phyloP scores from a whole-genome alignment of 2,113 vertebrate species.

The Pantherophis guttatus region DNA sequence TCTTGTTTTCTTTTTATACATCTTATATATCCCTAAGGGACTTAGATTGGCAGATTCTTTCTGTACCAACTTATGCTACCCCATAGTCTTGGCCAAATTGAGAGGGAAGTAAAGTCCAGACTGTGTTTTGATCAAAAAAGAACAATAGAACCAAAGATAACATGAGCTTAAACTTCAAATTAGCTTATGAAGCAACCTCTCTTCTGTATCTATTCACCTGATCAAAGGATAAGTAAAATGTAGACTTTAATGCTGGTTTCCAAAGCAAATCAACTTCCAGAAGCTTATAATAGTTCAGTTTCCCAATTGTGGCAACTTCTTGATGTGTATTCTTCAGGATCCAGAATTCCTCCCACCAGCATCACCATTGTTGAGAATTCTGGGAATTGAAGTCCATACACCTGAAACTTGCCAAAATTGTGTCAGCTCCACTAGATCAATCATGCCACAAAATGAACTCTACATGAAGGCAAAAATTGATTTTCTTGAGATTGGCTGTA shows the following conservation, averaged over 20 bases:
- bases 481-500: not conserved
- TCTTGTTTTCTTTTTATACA: not conserved
- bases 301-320: not conserved
- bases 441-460: not conserved
- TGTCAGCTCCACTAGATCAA: not conserved
- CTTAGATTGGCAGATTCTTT: not conserved
- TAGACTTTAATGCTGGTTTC: not conserved
- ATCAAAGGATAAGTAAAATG: not conserved
- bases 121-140: not conserved
- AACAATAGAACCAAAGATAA: not conserved
- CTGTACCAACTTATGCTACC: not conserved
- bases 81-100: not conserved
- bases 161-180: not conserved
- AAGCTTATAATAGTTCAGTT: not conserved
- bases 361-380: not conserved
- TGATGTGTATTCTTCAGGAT: not conserved
- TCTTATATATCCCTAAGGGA: not conserved
- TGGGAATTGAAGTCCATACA: not conserved
- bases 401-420: not conserved
- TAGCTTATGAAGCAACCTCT: not conserved
- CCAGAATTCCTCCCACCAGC: not conserved
- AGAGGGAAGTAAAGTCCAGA: not conserved
- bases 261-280: not conserved
- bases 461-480: not conserved
- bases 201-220: not conserved